Evolutionary conservation across 1,140 invertebrate genomes (phyloP).

Genomic region (Eciton burchellii): DNA sequence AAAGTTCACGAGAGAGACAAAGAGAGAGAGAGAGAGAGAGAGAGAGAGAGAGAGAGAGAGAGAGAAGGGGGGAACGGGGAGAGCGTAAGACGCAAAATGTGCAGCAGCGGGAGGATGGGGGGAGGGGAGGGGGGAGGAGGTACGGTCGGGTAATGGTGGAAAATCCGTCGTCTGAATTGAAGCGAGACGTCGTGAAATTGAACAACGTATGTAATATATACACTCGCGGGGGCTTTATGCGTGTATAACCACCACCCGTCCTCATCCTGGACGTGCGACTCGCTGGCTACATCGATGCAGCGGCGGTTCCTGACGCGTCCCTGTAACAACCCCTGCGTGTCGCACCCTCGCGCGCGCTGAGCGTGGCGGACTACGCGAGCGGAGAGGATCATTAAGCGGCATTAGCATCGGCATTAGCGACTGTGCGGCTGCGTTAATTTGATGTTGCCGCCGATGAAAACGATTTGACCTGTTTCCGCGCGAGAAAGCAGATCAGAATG

Average conservation of each 20-base stretch:
- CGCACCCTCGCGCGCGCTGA: too few relatives aligned
- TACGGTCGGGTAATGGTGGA: conserved; percentile 79
- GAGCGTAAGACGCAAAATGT: conserved; percentile 41
- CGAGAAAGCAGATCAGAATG: not conserved
- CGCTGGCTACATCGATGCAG: conserved; percentile 14
- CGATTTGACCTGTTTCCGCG: not conserved
- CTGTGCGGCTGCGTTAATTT: not conserved
- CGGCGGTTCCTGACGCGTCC: not conserved
- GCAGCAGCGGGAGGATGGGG: conserved; percentile 8
- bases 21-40: conserved; percentile 30
- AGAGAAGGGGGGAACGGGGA: conserved; percentile 14
- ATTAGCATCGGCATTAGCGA: not conserved
- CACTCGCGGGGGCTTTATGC: conserved; percentile 59
- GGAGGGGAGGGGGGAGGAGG: conserved; percentile 62
- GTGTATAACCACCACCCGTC: conserved; percentile 48
- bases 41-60: not conserved
- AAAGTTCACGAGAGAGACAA: conserved; percentile 57
- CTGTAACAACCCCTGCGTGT: conserved; percentile 34
- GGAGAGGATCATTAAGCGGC: conserved; percentile 32
- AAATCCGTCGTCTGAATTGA: conserved; percentile 83
- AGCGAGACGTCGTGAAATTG: conserved; percentile 84
- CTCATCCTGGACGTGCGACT: conserved; percentile 29
- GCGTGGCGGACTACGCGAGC: not conserved
- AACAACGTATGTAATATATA: conserved; percentile 83
- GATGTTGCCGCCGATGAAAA: conserved; percentile 7